Evolutionary conservation across 2,797 vertebrate species (phyloP).

Genomic region (Chlorospingus flavigularis): DNA sequence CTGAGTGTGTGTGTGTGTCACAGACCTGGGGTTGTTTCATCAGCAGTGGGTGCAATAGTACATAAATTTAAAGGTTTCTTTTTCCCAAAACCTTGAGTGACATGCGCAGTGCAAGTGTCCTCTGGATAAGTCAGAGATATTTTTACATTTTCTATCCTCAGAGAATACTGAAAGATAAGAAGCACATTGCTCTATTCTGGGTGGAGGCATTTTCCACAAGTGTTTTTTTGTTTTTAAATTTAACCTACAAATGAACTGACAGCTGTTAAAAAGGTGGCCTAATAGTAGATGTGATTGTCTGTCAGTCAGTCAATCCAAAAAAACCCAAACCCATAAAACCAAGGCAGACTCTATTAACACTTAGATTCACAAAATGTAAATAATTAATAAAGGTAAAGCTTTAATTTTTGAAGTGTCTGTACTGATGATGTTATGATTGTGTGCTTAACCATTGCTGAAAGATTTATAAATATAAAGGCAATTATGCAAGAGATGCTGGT

Average conservation of each 20-base stretch:
- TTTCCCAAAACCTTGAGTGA: background rate
- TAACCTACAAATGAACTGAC: background rate
- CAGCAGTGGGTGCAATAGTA: background rate
- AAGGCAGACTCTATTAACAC: background rate
- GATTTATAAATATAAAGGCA: background rate
- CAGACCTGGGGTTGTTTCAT: background rate
- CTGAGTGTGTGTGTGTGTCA: background rate
- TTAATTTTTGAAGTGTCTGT: background rate
- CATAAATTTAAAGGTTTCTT: background rate
- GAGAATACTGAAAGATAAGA: background rate
- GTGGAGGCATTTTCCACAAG: background rate
- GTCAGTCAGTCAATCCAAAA: background rate
- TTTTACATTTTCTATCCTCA: background rate
- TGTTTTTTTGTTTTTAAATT: constrained; percentile 14
- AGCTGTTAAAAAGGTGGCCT: background rate
- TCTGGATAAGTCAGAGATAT: background rate
- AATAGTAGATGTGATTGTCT: background rate
- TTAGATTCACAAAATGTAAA: background rate
- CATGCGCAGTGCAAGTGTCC: background rate
- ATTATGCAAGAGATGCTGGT: background rate
- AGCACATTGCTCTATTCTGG: background rate
- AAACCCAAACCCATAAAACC: background rate
- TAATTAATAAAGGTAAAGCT: background rate
- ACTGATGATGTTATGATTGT: background rate
- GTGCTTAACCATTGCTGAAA: background rate